Evolutionary conservation across 2,888 invertebrate species (phyloP), one percentile per base, ranked within the genome.

Genomic region (Tribolium freemani): DNA sequence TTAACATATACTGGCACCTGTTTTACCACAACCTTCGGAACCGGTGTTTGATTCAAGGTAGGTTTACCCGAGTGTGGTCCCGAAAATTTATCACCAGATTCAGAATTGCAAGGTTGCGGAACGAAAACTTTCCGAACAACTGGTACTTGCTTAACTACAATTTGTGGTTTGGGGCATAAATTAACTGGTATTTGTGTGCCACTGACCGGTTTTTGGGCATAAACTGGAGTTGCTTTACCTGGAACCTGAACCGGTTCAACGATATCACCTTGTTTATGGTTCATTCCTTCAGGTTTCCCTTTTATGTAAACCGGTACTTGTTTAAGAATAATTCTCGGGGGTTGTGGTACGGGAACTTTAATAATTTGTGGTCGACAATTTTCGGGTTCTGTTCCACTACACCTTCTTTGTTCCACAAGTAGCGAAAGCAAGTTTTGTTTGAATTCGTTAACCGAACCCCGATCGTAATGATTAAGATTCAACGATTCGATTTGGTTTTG

Each of bases 131-230:
- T 31, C 16, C 38, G 38, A 11, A 38, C 38, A 57, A 57, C 16
- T 5, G 57, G 57, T 9, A 57, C 38, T 16, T 57, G 3, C 8
- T 57, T 31, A 57, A 57, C 38, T 10, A 57, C 38, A 57, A 20
- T 9, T n/a, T 20, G 51, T 8, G 51, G 20, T 8, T 16, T 51
- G 0, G n/a, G 13, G 8, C 51, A 51, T 2, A 48, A 8, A n/a
- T 20, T 16, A 3, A 9, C 20, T 6, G 51, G 51, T 9, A 50
- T 6, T 16, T 50, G 1, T 50, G 4, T 11, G 10, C 3, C 10
- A 6, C 2, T 16, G 5, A 16, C 16, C 2, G 50, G 50, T 20
- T 50, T 10, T 5, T 13, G 48, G 10, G 10, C 10, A 48, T 48
- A 48, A 48, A 48, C 13, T 9, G 48, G 48, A 21, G 21, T 21